phyloP scores from a whole-genome alignment of 2,113 vertebrate species.

The Leiothrix lutea region DNA sequence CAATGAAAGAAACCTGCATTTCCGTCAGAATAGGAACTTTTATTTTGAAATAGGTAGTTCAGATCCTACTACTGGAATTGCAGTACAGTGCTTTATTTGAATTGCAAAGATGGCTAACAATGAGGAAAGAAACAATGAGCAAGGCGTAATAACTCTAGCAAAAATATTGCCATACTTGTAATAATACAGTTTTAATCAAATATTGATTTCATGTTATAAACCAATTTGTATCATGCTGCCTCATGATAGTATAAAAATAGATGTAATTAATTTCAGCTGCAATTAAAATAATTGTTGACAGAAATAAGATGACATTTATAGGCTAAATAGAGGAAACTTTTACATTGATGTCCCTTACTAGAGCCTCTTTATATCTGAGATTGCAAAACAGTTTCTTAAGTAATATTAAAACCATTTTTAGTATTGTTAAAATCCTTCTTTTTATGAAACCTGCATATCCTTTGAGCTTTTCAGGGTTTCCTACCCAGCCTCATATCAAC shows the following conservation, averaged over 20 bases:
- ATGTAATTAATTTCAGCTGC: conserved; percentile 1
- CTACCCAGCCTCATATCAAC: not conserved
- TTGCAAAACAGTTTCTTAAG: not conserved
- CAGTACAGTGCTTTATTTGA: not conserved
- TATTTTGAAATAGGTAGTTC: not conserved
- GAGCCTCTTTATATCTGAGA: not conserved
- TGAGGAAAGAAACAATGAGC: not conserved
- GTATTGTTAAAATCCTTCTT: not conserved
- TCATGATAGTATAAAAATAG: not conserved
- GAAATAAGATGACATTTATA: not conserved
- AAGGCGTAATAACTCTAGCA: not conserved
- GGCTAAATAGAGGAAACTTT: not conserved
- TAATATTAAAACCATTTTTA: not conserved
- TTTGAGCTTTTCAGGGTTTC: not conserved
- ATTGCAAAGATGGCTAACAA: not conserved
- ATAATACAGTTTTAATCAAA: not conserved
- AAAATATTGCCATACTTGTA: not conserved
- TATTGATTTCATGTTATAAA: conserved; percentile 38
- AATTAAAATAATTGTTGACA: not conserved
- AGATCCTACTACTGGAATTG: not conserved
- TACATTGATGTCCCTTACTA: not conserved
- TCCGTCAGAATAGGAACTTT: not conserved
- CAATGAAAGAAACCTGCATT: not conserved
- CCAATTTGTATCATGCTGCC: not conserved
- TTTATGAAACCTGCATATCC: not conserved